Evolutionary conservation across 2,797 vertebrate species (phyloP).

Genomic region (Cercopithecus petaurista): DNA sequence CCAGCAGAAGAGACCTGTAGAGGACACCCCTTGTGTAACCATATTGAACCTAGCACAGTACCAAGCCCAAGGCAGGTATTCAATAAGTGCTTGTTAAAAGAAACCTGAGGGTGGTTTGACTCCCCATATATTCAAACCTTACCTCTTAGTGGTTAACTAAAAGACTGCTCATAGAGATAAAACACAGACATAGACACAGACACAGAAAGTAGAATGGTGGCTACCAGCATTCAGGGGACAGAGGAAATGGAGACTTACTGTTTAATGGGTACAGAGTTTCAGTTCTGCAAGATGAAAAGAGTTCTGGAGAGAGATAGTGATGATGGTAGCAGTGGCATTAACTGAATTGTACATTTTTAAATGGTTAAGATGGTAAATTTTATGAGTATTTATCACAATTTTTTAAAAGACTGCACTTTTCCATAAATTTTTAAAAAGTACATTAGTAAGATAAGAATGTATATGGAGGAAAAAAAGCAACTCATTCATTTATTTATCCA

Average conservation of each 20-base stretch:
- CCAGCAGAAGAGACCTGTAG: not conserved
- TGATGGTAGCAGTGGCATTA: not conserved
- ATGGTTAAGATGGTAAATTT: not conserved
- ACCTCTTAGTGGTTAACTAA: not conserved
- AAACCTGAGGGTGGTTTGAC: not conserved
- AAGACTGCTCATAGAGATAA: not conserved
- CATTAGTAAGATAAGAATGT: not conserved
- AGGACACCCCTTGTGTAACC: not conserved
- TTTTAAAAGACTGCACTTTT: not conserved
- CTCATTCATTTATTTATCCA: not conserved
- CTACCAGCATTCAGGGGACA: not conserved
- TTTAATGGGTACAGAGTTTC: not conserved
- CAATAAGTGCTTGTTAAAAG: not conserved
- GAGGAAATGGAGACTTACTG: not conserved
- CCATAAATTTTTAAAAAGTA: not conserved
- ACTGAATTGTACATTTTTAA: not conserved
- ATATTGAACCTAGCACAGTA: not conserved
- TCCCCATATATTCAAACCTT: not conserved
- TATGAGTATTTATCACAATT: not conserved
- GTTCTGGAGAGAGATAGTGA: not conserved
- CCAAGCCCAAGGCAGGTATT: not conserved
- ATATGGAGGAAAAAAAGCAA: not conserved
- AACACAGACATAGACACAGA: not conserved
- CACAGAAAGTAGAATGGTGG: not conserved
- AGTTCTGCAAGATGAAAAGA: not conserved